Base-by-base conservation (phyloP, 1,140 invertebrate genomes). In the Sinella curviseta region DNA sequence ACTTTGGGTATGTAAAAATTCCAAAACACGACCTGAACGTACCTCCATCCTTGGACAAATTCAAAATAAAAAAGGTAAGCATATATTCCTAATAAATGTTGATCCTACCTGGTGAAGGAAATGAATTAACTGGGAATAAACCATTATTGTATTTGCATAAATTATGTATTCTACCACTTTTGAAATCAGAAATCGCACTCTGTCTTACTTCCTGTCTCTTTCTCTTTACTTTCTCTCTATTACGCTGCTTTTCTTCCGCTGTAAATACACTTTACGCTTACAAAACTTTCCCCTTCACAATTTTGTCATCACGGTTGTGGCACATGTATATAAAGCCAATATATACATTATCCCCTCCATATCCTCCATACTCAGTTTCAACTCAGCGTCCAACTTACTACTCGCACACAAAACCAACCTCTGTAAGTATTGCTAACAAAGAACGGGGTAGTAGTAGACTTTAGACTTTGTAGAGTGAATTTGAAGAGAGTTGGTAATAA, bases 1-100 rank as follows among this genome's bases (percentile, higher is more conserved):
- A 97, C 88, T 97, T 96, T 84, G 95, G 95, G 0, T 94, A 96
- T 82, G 94, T 97, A 0, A 89, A 91, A 81, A 94, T 97, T 77
- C 95, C 95, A 0, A 93, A 94, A 85, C 74, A 84, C 30, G 93
- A 95, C 84, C 86, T 97, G 78, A 94, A 96, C 84, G 94, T 97
- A 1, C 95, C 95, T 0, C 95, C 95, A 0, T 93, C 94, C 0
- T 86, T 96, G 76, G 94, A 94, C 33, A 94, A 95, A 86, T 95
- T 94, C 0, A 94, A 95, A 88, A 94, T 70, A 12, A 70, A 95
- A 74, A 94, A 93, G 87, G 94, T 95, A 90, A 93, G 90, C 90
- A 17, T n/a, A n/a, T n/a, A 74, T 20, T 48, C 8, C 20, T 48
- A 48, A 20, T 36, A 67, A 57, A 26, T n/a, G n/a, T n/a, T n/a